Conservation (phyloP, 2,113 vertebrate species). For the Origma solitaria region DNA sequence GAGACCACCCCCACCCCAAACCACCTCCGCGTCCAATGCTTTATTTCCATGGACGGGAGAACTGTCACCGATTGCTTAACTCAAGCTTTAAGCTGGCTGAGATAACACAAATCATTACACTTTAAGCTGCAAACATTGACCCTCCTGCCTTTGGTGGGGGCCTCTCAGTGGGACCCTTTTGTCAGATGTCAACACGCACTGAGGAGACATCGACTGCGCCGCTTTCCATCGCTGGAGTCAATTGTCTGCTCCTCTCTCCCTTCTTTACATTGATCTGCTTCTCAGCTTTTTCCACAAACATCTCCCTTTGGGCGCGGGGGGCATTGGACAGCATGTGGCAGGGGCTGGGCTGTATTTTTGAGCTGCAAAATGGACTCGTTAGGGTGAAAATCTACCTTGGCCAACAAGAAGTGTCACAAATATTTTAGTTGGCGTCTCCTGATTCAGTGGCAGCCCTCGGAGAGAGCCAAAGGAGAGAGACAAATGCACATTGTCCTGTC, state of each 20-base stretch:
- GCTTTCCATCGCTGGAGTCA: background rate
- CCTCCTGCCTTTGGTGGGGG: background rate
- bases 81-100: background rate
- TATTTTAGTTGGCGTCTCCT: background rate
- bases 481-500: rapidly evolving
- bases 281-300: background rate
- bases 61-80: background rate
- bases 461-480: background rate
- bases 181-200: background rate
- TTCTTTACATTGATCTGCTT: background rate
- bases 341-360: background rate
- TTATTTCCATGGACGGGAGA: background rate
- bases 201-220: background rate
- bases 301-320: background rate
- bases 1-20: background rate
- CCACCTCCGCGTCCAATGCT: background rate
- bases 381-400: background rate
- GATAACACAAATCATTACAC: background rate
- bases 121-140: background rate
- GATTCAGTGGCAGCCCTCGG: background rate
- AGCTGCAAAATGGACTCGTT: background rate
- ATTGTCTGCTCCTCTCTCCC: background rate
- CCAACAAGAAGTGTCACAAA: background rate
- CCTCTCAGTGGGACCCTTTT: background rate
- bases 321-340: background rate